phyloP scores from a whole-genome alignment of 2,797 vertebrate genomes.

The Urosaurus nigricauda region DNA sequence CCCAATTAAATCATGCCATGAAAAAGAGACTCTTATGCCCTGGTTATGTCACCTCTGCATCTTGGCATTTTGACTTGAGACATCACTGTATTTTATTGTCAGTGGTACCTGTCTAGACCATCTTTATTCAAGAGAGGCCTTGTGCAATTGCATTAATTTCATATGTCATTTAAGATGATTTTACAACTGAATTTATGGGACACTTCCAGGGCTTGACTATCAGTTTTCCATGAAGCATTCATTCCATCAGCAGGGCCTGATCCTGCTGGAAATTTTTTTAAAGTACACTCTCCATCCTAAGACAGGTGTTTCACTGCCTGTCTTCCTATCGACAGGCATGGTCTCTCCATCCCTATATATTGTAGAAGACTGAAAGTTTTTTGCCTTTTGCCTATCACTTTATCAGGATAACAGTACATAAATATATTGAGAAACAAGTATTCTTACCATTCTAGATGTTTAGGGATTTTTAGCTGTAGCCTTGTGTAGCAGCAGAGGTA shows the following conservation, averaged over 20 bases:
- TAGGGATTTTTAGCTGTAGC: too few relatives aligned
- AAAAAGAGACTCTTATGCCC: neutral
- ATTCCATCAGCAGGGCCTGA: fast-evolving
- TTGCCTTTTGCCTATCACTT: too few relatives aligned
- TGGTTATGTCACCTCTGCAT: neutral
- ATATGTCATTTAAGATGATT: conserved; percentile 19
- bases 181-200: neutral
- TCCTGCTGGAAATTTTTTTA: neutral
- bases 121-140: neutral
- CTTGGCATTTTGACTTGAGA: neutral
- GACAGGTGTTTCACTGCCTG: neutral
- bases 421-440: too few relatives aligned
- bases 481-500: too few relatives aligned
- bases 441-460: too few relatives aligned
- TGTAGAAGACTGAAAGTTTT: too few relatives aligned
- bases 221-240: conserved; percentile 14
- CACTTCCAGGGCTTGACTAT: neutral
- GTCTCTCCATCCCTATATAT: too few relatives aligned
- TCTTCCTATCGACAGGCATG: neutral
- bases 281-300: neutral
- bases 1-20: neutral
- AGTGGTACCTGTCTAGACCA: conserved; percentile 10
- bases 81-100: neutral
- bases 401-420: too few relatives aligned
- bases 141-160: conserved; percentile 35